phyloP scores from a whole-genome alignment of 1,140 invertebrate genomes.

The Trissolcus basalis region DNA sequence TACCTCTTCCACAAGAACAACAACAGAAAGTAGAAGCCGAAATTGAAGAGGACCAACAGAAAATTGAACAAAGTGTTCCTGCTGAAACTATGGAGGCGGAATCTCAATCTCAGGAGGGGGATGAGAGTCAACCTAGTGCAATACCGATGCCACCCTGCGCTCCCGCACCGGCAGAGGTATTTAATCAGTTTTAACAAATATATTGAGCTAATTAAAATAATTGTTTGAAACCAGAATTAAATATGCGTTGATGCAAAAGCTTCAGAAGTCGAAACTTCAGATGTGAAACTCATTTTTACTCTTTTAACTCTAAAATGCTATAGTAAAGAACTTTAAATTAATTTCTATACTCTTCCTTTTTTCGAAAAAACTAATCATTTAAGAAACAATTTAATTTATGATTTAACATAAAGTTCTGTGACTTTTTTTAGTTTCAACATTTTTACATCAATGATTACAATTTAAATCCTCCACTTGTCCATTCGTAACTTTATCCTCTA shows the following conservation, averaged over 20 bases:
- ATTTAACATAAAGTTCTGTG: no score
- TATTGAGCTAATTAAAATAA: background rate
- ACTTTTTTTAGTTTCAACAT: conserved; percentile 1
- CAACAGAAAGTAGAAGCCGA: conserved; percentile 28
- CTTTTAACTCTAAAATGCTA: no score
- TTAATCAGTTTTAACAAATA: background rate
- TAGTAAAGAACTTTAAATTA: no score
- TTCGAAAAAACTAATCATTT: no score
- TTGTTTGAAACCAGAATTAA: background rate
- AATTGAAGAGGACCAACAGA: conserved; percentile 2
- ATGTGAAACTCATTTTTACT: no score
- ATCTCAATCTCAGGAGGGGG: conserved; percentile 5
- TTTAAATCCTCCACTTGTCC: background rate
- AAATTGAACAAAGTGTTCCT: background rate
- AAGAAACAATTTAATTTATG: no score
- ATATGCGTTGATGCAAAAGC: conserved; percentile 1
- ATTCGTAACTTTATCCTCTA: background rate
- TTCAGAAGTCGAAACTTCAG: no score
- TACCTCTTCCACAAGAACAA: conserved; percentile 63
- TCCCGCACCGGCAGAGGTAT: conserved; percentile 16
- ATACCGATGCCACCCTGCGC: conserved; percentile 53
- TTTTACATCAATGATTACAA: background rate
- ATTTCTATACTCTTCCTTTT: no score
- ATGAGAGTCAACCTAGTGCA: conserved; percentile 12
- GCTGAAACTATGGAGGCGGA: conserved; percentile 36